A percentile compares a stretch with the other conserved stretches of the same genome.
Conservation (phyloP, 2,888 invertebrate genomes). For the Thysanoteuthis rhombus region DNA sequence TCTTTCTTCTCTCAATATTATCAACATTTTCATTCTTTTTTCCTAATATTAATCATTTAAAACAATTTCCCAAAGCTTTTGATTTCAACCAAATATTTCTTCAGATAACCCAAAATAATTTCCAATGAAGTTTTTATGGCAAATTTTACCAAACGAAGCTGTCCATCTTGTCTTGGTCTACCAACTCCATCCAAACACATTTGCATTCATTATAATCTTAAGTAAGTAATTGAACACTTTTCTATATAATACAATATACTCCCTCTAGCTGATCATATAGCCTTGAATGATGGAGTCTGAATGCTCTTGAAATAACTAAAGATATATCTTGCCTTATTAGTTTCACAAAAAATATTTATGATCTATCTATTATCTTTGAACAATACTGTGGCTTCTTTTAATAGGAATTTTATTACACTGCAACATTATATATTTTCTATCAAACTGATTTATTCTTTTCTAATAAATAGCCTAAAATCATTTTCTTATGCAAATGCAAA, state of each 20-base stretch:
- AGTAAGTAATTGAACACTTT: background rate
- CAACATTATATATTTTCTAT: background rate
- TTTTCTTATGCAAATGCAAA: background rate
- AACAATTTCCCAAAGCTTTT: no score
- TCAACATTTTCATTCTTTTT: background rate
- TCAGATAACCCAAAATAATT: background rate
- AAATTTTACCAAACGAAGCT: background rate
- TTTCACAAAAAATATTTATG: background rate
- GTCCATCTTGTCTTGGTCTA: background rate
- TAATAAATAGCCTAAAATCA: background rate
- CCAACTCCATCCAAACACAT: background rate
- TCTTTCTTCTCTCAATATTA: no score
- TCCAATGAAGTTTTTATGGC: background rate
- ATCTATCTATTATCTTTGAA: no score
- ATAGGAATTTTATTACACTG: background rate
- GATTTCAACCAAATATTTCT: background rate
- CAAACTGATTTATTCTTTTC: background rate
- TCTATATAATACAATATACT: background rate
- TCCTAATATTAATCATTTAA: background rate
- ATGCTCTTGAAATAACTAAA: background rate
- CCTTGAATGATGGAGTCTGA: background rate
- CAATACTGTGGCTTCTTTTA: background rate
- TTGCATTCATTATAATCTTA: background rate
- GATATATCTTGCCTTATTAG: background rate
- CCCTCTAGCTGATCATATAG: background rate